Percentiles rank a stretch among this genome's conserved stretches.
These are phyloP conservation scores for Crotophaga sulcirostris DNA, from an alignment of 2,113 vertebrate genomes.

Conservation along the genomic window DNA sequence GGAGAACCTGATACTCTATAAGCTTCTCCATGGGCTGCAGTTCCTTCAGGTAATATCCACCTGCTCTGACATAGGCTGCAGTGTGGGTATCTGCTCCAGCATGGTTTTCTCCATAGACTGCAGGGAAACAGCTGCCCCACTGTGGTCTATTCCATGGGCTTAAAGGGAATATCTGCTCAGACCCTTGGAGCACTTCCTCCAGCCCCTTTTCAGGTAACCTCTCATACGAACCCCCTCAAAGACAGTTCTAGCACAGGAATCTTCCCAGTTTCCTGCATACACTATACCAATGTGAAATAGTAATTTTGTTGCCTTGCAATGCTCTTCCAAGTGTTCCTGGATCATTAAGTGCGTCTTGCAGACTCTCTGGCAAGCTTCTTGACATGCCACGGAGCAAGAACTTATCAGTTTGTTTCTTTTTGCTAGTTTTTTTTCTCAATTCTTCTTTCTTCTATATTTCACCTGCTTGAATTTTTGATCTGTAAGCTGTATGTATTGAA, in stretches of 20 bases:
- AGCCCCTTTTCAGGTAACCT: neutral
- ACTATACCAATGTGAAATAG: neutral
- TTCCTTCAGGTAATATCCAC: neutral
- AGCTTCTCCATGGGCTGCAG: neutral
- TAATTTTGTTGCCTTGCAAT: neutral
- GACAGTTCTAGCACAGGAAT: neutral
- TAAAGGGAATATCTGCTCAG: neutral
- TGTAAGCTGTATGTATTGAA: neutral
- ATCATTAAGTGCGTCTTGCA: neutral
- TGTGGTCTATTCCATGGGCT: neutral
- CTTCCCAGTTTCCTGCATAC: neutral
- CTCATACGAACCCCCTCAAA: neutral
- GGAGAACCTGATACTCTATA: neutral
- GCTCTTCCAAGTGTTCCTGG: neutral
- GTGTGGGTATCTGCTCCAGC: neutral
- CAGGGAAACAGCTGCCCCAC: neutral
- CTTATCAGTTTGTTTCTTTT: neutral
- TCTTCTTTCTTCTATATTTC: neutral
- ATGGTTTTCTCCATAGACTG: no score
- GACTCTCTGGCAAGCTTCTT: neutral
- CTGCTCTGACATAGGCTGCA: neutral
- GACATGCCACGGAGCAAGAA: neutral
- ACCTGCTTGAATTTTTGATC: neutral
- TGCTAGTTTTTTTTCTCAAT: neutral
- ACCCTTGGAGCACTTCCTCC: neutral